phyloP scores from a whole-genome alignment of 2,888 invertebrate species.

The Hydraecia micacea region DNA sequence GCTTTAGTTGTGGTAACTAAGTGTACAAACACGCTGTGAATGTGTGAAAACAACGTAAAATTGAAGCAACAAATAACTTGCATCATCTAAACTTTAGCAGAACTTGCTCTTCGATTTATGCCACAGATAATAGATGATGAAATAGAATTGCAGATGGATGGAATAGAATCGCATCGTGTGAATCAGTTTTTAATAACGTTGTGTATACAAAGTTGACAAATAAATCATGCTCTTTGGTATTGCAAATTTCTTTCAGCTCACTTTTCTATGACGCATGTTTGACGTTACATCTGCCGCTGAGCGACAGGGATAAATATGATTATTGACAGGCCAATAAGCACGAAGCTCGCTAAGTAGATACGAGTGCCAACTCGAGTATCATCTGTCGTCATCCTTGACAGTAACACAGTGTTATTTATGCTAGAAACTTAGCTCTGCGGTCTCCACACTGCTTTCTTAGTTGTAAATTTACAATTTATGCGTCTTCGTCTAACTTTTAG shows the following conservation, averaged over 20 bases:
- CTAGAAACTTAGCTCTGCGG: not conserved
- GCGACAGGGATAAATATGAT: not conserved
- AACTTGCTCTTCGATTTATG: not conserved
- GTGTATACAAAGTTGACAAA: not conserved
- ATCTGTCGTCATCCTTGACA: not conserved
- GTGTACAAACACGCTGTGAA: no score
- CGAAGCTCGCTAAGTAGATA: not conserved
- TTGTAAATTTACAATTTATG: not conserved
- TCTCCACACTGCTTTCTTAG: not conserved
- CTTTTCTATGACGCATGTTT: not conserved
- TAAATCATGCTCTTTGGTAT: not conserved
- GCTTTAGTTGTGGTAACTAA: not conserved
- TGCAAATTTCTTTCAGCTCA: no score
- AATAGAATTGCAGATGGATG: no score
- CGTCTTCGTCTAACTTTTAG: not conserved
- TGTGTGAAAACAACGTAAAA: no score
- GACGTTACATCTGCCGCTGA: not conserved
- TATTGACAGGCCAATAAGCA: constrained; percentile 12
- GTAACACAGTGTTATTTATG: not conserved
- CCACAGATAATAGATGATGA: not conserved
- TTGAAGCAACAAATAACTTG: not conserved
- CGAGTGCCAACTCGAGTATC: not conserved
- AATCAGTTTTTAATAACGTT: not conserved
- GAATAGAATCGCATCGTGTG: not conserved
- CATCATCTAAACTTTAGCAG: not conserved